phyloP scores from a whole-genome alignment of 2,113 vertebrate species.

The Cyprinodon brontotheroides region DNA sequence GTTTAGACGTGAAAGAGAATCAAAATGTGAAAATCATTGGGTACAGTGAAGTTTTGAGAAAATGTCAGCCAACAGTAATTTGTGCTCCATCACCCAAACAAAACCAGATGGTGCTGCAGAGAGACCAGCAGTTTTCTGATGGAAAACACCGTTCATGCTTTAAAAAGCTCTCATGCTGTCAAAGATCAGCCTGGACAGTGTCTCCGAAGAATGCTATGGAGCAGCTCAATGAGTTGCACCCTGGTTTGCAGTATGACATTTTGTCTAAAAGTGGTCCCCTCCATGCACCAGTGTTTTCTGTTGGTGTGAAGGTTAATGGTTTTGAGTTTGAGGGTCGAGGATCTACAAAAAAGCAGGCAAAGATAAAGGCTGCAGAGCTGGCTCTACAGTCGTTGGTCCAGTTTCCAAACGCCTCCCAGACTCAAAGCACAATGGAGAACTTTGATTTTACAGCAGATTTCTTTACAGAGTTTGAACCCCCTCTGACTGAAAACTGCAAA shows the following conservation, averaged over 20 bases:
- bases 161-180: slow-evolving; percentile 79
- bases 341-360: slow-evolving; percentile 92
- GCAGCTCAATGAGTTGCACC: slow-evolving; percentile 90
- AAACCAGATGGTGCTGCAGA: slow-evolving; percentile 11
- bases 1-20: slow-evolving; percentile 59
- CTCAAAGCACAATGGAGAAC: slow-evolving; percentile 83
- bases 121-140: slow-evolving; percentile 24
- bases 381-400: slow-evolving; percentile 90
- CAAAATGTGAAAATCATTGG: slow-evolving; percentile 12
- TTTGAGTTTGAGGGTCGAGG: slow-evolving; percentile 88
- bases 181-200: slow-evolving; percentile 83
- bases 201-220: slow-evolving; percentile 90
- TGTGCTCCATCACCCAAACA: slow-evolving; percentile 13
- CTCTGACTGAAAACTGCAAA: slow-evolving; percentile 65
- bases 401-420: slow-evolving; percentile 90
- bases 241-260: slow-evolving; percentile 87
- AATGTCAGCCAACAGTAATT: slow-evolving; percentile 32
- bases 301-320: slow-evolving; percentile 90
- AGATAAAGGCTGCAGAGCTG: slow-evolving; percentile 87
- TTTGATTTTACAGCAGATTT: slow-evolving; percentile 91
- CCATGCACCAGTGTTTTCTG: slow-evolving; percentile 88
- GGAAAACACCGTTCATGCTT: slow-evolving; percentile 61
- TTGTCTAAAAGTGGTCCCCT: slow-evolving; percentile 87
- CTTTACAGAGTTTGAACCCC: slow-evolving; percentile 87
- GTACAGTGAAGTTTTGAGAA: slow-evolving; percentile 9